These are phyloP conservation scores for Minunthozetes semirufus DNA, from an alignment of 2,888 invertebrate species.

Conservation along the genomic window DNA sequence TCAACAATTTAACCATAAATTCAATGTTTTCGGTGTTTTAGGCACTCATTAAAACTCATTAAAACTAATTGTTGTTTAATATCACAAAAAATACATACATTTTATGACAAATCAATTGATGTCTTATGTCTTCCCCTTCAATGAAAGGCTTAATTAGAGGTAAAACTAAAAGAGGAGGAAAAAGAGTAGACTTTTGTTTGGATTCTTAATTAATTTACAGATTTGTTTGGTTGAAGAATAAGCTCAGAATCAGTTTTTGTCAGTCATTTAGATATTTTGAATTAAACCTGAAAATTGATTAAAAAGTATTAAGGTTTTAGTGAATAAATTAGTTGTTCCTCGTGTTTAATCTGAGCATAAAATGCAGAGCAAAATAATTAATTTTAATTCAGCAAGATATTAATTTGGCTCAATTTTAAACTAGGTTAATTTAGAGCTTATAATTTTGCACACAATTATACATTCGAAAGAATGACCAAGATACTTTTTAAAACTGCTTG, in stretches of 20 bases:
- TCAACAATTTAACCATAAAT: constrained; percentile 19
- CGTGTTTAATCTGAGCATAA: not conserved
- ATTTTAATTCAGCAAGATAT: too few species aligned
- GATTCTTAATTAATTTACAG: not conserved
- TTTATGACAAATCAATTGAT: not conserved
- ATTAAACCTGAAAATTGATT: not conserved
- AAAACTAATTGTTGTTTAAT: constrained; percentile 1
- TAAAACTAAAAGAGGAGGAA: not conserved
- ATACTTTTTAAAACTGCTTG: too few species aligned
- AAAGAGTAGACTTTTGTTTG: not conserved
- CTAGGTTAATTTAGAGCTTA: too few species aligned
- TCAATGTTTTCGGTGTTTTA: not conserved
- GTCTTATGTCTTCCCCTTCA: not conserved
- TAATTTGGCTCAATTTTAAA: too few species aligned
- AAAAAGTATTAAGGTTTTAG: not conserved
- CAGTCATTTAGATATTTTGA: not conserved
- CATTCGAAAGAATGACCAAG: too few species aligned
- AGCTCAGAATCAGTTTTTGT: constrained; percentile 1
- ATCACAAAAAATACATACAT: constrained; percentile 7
- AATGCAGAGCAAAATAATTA: too few species aligned
- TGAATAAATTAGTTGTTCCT: not conserved
- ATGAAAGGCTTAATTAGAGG: not conserved
- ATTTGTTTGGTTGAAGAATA: constrained; percentile 16
- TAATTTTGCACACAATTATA: too few species aligned
- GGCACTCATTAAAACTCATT: constrained; percentile 31